Base-by-base conservation (phyloP, 1,140 invertebrate genomes). In the Aphidius ervi region DNA sequence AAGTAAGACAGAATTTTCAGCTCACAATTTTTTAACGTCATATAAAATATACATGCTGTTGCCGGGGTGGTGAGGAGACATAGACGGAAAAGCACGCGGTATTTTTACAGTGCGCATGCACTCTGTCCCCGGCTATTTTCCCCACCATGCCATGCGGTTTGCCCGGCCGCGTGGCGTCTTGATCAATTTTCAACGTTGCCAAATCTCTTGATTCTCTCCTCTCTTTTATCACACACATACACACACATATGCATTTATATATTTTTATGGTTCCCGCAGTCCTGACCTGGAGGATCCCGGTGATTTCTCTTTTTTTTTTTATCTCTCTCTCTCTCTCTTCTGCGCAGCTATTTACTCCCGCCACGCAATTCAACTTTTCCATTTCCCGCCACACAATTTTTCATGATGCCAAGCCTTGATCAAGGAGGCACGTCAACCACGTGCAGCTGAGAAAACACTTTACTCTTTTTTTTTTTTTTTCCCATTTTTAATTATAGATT, bases 101-200 rank as follows among this genome's bases (percentile, higher is more conserved):
- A 67, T 64, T 63, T 52, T 65, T 54, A 10, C 23, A 71, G 53
- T 66, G 68, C 75, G 75, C 75, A 73, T 72, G 74, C 70, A 70
- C 66, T 23, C 62, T 75, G 69, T 75, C 71, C 73, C 73, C 71
- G 68, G 74, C 63, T 68, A 64, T 58, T 58, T 54, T 43, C 66
- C 66, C 72, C 71, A 67, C 69, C 69, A 65, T n/a, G 57, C 23
- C 23, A 31, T 46, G 20, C 43, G 41, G 49, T 54, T 64, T 56
- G 63, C 70, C 64, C 69, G 74, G 75, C 77, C 77, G 76, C 76
- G 76, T 79, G 76, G 76, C 75, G 73, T 71, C 63, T 70, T 76
- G 75, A 78, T 78, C 77, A 79, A 78, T 78, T 58, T 56, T 63
- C 62, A 57, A 61, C 63, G 75, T 78, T 78, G 75, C 74, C 74